phyloP scores from a whole-genome alignment of 2,113 vertebrate species.

The Pipra filicauda region DNA sequence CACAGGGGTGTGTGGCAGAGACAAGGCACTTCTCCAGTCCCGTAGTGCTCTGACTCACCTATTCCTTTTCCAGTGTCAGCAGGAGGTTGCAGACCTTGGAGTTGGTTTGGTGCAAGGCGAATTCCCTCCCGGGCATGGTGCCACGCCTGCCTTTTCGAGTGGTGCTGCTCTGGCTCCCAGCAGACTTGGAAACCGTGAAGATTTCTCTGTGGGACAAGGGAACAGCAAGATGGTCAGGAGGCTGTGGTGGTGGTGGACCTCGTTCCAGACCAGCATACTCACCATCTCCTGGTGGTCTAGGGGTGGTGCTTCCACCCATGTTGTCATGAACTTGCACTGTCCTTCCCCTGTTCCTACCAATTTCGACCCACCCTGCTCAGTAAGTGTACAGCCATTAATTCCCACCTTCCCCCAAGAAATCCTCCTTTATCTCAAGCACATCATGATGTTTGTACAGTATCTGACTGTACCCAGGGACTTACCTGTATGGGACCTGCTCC shows the following conservation, averaged over 20 bases:
- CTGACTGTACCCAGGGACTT: not conserved
- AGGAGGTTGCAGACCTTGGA: slow-evolving; percentile 64
- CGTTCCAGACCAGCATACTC: not conserved
- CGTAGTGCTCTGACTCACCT: not conserved
- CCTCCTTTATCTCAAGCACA: not conserved
- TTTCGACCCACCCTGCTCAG: accelerated
- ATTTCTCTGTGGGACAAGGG: slow-evolving; percentile 36
- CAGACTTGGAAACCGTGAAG: slow-evolving; percentile 27
- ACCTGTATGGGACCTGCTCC: slow-evolving; percentile 56
- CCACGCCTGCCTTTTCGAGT: slow-evolving; percentile 2
- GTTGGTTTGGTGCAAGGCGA: slow-evolving; percentile 61
- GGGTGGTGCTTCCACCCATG: not conserved
- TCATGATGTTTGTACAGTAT: not conserved
- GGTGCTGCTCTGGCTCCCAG: not conserved
- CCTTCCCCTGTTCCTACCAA: not conserved
- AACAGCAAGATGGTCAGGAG: not conserved
- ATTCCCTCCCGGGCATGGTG: not conserved
- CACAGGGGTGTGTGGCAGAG: not conserved
- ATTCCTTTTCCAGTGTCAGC: not conserved
- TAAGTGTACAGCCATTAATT: not conserved
- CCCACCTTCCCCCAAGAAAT: not conserved
- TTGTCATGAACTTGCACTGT: not conserved
- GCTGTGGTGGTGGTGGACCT: not conserved
- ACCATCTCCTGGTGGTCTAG: not conserved
- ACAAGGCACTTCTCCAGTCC: not conserved